These are phyloP conservation scores for Sceliomorpha sp. DNA, from an alignment of 2,888 invertebrate species.

Conservation along the genomic window DNA sequence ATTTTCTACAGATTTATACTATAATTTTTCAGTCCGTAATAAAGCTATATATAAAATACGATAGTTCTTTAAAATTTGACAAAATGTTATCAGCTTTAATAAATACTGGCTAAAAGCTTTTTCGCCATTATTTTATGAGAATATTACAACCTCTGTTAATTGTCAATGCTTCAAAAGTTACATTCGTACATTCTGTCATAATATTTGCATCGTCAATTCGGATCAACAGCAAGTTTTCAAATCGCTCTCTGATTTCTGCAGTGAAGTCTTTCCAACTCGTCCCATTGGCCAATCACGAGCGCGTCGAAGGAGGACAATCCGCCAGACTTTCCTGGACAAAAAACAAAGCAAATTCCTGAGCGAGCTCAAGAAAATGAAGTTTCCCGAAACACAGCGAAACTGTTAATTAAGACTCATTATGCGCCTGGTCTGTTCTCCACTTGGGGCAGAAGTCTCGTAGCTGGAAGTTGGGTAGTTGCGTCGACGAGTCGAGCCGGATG, in stretches of 20 bases:
- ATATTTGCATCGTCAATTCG: too few relatives aligned
- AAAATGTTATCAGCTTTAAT: too few relatives aligned
- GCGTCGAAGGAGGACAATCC: slow-evolving; percentile 34
- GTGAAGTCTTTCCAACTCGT: slow-evolving; percentile 12
- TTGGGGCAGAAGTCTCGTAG: slow-evolving; percentile 46
- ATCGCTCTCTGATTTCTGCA: background rate
- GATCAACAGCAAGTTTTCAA: too few relatives aligned
- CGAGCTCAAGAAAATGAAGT: slow-evolving; percentile 71
- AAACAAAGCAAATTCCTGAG: slow-evolving; percentile 30
- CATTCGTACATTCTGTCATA: too few relatives aligned
- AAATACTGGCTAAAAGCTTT: too few relatives aligned
- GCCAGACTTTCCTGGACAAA: slow-evolving; percentile 5
- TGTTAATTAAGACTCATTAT: slow-evolving; percentile 81
- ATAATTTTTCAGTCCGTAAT: too few relatives aligned
- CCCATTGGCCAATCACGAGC: slow-evolving; percentile 18
- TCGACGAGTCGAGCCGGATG: slow-evolving; percentile 43
- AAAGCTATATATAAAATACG: too few relatives aligned
- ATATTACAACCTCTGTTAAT: too few relatives aligned
- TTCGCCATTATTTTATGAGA: too few relatives aligned
- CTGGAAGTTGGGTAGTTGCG: slow-evolving; percentile 35
- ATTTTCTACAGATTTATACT: too few relatives aligned
- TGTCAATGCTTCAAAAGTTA: too few relatives aligned
- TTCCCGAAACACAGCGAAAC: slow-evolving; percentile 77
- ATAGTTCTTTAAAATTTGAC: too few relatives aligned
- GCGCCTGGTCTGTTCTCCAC: slow-evolving; percentile 60